Conservation (phyloP, 2,888 invertebrate genomes). For the Tridacna crocea region DNA sequence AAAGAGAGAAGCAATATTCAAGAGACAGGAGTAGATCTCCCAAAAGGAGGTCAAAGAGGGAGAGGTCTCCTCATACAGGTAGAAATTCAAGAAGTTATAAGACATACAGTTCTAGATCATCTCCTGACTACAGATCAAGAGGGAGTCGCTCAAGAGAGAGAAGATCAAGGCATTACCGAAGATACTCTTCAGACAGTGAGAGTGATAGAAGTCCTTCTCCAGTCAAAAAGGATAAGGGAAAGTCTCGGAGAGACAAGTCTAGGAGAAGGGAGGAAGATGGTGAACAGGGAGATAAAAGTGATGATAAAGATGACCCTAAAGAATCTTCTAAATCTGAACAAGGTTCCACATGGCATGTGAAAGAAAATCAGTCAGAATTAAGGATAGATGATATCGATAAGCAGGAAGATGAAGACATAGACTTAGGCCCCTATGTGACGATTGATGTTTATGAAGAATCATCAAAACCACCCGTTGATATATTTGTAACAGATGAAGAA, state of each 20-base stretch:
- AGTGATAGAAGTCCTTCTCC: constrained; percentile 22
- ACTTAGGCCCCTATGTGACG: too few species aligned
- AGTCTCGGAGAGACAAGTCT: constrained; percentile 10
- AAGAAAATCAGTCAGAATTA: not conserved
- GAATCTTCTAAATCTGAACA: constrained; percentile 8
- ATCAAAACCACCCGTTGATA: not conserved
- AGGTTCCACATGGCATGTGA: not conserved
- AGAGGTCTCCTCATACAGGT: not conserved
- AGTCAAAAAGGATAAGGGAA: constrained; percentile 12
- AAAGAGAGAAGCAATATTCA: constrained; percentile 11
- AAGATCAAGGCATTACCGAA: constrained; percentile 10
- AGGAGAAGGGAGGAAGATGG: constrained; percentile 18
- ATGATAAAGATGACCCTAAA: constrained; percentile 15
- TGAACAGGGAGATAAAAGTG: constrained; percentile 14
- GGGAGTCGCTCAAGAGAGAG: constrained; percentile 46
- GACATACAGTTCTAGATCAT: constrained; percentile 18
- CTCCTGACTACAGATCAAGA: constrained; percentile 23
- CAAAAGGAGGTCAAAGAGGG: constrained; percentile 31
- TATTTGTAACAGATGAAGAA: not conserved
- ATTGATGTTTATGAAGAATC: not conserved
- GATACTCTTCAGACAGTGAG: constrained; percentile 35
- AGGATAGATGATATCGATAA: not conserved
- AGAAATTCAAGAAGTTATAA: constrained; percentile 22
- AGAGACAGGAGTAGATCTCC: constrained; percentile 31
- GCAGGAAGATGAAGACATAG: not conserved